Conservation (phyloP, 2,113 vertebrate species). For the Tragelaphus buxtoni region DNA sequence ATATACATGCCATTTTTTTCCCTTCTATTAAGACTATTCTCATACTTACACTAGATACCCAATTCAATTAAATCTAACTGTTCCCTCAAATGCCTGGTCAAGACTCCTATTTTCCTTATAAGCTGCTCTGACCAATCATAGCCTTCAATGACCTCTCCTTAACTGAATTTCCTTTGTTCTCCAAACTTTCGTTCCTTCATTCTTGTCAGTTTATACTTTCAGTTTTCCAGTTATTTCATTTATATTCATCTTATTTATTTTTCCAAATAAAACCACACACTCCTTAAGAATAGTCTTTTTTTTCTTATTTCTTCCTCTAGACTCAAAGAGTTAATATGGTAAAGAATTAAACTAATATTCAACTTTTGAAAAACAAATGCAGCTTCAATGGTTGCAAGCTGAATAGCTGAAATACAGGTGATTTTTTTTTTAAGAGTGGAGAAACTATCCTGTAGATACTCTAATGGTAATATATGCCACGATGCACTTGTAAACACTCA, state of each 20-base stretch:
- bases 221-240: conserved; percentile 31
- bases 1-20: not conserved
- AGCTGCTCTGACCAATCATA: not conserved
- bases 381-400: not conserved
- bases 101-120: not conserved
- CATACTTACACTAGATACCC: not conserved
- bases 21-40: not conserved
- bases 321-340: not conserved
- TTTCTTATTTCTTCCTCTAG: not conserved
- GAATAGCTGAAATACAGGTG: not conserved
- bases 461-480: not conserved
- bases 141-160: not conserved
- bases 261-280: not conserved
- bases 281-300: not conserved
- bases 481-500: not conserved
- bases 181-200: not conserved
- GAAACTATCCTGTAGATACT: not conserved
- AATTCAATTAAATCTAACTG: not conserved
- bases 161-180: not conserved
- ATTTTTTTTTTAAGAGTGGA: not conserved
- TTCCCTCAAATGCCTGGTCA: not conserved
- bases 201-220: not conserved
- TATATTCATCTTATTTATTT: not conserved
- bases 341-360: conserved; percentile 20
- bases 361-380: conserved; percentile 12